phyloP scores from a whole-genome alignment of 2,797 vertebrate genomes.

The Alouatta caraya region DNA sequence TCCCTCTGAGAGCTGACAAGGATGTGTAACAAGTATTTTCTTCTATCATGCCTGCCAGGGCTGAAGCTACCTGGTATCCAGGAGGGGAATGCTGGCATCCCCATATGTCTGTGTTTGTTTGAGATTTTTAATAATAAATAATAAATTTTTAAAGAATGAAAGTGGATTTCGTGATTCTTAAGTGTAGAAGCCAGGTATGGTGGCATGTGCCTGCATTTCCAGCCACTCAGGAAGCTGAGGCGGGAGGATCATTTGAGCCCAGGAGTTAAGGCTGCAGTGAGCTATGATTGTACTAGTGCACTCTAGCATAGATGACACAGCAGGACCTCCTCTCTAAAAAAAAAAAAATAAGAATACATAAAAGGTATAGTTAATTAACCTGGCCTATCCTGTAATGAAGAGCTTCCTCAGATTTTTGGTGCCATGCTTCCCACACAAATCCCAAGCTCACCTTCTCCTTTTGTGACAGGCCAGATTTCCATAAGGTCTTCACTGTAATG shows the following conservation, averaged over 20 bases:
- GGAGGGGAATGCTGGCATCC: not conserved
- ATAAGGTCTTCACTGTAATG: not conserved
- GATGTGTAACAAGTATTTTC: not conserved
- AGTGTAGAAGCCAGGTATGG: not conserved
- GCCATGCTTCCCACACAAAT: not conserved
- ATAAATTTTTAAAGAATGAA: constrained; percentile 49
- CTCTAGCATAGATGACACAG: not conserved
- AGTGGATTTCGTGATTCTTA: constrained; percentile 44
- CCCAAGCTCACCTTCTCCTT: not conserved
- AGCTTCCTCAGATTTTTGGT: not conserved
- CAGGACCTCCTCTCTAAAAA: not conserved
- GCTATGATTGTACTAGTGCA: not conserved
- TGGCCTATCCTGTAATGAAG: not conserved
- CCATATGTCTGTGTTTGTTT: not conserved
- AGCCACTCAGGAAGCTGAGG: not conserved
- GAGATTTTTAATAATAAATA: constrained; percentile 55
- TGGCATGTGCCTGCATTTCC: not conserved
- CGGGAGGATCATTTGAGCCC: not conserved
- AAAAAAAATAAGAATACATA: not conserved
- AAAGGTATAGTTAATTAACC: not conserved
- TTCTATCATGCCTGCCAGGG: not conserved
- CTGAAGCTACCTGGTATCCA: constrained; percentile 41
- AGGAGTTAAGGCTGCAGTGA: not conserved
- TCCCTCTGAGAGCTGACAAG: constrained; percentile 25
- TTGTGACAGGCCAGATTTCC: not conserved